Base-by-base conservation (phyloP, 1,140 invertebrate species). In the Pseudomyrmex cubaensis region DNA sequence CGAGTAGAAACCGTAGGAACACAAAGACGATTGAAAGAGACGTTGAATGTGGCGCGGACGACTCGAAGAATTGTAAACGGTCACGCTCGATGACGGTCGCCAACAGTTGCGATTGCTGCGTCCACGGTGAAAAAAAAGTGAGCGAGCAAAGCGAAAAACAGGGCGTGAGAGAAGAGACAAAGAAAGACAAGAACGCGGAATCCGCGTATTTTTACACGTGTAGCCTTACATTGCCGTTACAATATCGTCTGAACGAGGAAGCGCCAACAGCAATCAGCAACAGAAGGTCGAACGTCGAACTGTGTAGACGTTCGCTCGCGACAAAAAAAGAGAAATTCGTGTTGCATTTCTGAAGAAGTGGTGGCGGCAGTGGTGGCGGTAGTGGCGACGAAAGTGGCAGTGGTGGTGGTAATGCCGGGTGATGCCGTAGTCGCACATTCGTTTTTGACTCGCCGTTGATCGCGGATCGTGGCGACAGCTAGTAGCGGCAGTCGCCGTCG, bases 381-480 rank as follows among this genome's bases (percentile, higher is more conserved):
- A n/a, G 64, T 48, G 25, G 25, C 57, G 48, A 22, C 20, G 8
- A 54, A 44, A 15, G n/a, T 44, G 17, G 62, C 46, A 20, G 35
- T 59, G 25, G 54, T 61, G 48, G 63, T 61, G 22, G 46, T 48
- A 17, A 56, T 62, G 75, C 25, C 25, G 25, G 2, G 59, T 64
- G 54, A 25, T 57, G 25, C 50, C 78, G 78, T 10, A 50, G 56
- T 25, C 61, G 44, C 52, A 15, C 66, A 70, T 66, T 80, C 76
- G 76, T 69, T 52, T 63, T 80, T 59, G 66, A 4, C 76, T 80
- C 76, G 76, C 57, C 63, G 75, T 80, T 59, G 76, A 4, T 80
- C 56, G 76, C 66, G 54, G 54, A 80, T 70, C 66, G 76, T 80
- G 64, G 76, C 76, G 76, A 80, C 76, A 80, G 44, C 44, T 80